Conservation (phyloP, 2,113 vertebrate genomes). For the Pantherophis guttatus region DNA sequence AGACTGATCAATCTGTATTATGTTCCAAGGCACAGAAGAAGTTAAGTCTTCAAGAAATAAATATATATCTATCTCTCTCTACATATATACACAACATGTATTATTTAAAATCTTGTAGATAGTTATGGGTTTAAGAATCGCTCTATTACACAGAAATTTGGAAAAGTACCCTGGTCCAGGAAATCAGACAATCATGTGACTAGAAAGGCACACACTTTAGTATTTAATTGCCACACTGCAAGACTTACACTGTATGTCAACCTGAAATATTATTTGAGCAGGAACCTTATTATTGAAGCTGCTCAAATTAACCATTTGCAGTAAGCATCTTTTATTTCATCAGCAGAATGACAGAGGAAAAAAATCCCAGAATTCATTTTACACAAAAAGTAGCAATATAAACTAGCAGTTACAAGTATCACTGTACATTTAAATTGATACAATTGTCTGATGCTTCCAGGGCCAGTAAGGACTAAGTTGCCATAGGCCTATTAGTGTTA, state of each 20-base stretch:
- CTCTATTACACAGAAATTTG: neutral
- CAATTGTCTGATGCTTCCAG: slow-evolving; percentile 58
- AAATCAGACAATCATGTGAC: slow-evolving; percentile 29
- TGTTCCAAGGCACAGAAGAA: slow-evolving; percentile 60
- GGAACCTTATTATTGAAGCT: neutral
- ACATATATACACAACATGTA: neutral
- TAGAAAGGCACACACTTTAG: slow-evolving; percentile 39
- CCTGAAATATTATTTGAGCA: slow-evolving; percentile 22
- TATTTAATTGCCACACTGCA: slow-evolving; percentile 9
- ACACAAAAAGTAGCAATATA: slow-evolving; percentile 48
- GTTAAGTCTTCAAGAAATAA: slow-evolving; percentile 17
- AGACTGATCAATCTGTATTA: neutral
- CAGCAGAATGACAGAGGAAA: slow-evolving; percentile 41
- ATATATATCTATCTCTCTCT: neutral
- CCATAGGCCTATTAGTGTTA: slow-evolving; percentile 51
- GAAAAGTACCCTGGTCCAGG: slow-evolving; percentile 18
- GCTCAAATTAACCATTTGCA: neutral
- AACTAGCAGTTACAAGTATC: slow-evolving; percentile 62
- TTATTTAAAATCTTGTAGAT: slow-evolving; percentile 37
- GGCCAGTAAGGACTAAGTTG: slow-evolving; percentile 45
- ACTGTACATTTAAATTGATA: slow-evolving; percentile 61
- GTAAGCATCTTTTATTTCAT: neutral
- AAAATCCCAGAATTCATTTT: slow-evolving; percentile 27
- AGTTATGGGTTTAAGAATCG: neutral
- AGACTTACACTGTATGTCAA: slow-evolving; percentile 24